Evolutionary conservation across 2,888 invertebrate species (phyloP), one percentile per base, ranked within the genome.

Genomic region (Synergus japonicus): DNA sequence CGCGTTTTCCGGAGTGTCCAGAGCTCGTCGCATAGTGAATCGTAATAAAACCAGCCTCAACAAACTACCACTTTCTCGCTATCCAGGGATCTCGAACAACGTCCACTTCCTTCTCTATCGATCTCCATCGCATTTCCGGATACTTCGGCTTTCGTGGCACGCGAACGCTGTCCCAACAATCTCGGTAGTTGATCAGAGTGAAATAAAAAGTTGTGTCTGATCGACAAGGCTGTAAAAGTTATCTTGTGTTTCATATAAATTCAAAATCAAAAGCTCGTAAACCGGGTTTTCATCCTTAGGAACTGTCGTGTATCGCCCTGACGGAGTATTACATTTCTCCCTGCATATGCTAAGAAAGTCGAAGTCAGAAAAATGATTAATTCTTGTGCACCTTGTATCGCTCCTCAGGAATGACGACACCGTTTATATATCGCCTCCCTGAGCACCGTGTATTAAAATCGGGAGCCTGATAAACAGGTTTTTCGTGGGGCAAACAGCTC

Each of bases 1-100:
- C 80, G 88, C 88, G 88, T 88, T 88, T 88, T 85, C 87, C 84
- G 79, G 81, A 80, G 84, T 85, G 88, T 88, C 88, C 86, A 86
- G 85, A 87, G 73, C 80, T 81, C 79, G 86, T 81, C 83, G 83
- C 79, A 85, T 84, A 83, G 84, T 80, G 85, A 63, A 63, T 63
- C 83, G 79, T 83, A 86, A 86, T 88, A 85, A 85, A 88, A 89
- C 85, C 85, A 86, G 88, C 86, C 86, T 85, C 82, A 81, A 79
- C 79, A 82, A 82, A 82, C 83, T 60, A 77, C 77, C 29, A 37
- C 58, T 79, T 67, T 41, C n/a, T 66, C 66, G 18, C 41, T 73
- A 41, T 77, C 60, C 66, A 64, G 0, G 43, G 78, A 64, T 78
- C 77, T 79, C 49, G 12, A 67, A 54, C 60, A 78, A 54, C 15